Evolutionary conservation across 1,140 invertebrate species (phyloP).

Genomic region (Panagrolaimus sp.): DNA sequence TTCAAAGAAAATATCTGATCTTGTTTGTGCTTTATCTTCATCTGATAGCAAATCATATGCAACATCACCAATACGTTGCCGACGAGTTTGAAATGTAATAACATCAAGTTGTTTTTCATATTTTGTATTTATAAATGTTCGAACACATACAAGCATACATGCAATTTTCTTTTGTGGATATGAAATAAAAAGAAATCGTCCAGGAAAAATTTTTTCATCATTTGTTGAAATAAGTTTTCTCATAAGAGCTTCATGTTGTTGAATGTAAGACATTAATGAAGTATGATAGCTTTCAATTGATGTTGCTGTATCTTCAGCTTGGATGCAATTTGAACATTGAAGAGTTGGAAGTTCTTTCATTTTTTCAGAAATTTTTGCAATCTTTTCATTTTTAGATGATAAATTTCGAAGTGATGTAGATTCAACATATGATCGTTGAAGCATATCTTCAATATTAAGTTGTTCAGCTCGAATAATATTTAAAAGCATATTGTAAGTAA

Average conservation of each 20-base stretch:
- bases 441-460: conserved; percentile 82
- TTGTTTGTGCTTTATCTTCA: neutral
- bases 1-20: neutral
- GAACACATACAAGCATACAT: neutral
- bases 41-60: neutral
- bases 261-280: neutral
- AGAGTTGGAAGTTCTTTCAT: neutral
- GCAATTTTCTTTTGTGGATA: neutral
- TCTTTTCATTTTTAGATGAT: conserved; percentile 7
- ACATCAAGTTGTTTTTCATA: neutral
- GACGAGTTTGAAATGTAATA: neutral
- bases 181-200: neutral
- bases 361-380: neutral
- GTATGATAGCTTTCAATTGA: neutral
- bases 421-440: conserved; percentile 59
- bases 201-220: neutral
- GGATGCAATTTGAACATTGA: neutral
- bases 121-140: neutral
- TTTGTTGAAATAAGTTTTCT: neutral
- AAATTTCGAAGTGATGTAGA: conserved; percentile 33
- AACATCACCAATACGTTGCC: neutral
- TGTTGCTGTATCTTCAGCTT: neutral
- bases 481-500: conserved; percentile 90
- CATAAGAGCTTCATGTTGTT: neutral
- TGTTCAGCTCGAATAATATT: conserved; percentile 73